Evolutionary conservation across 2,797 vertebrate species (phyloP).

Genomic region (Podarcis siculus): DNA sequence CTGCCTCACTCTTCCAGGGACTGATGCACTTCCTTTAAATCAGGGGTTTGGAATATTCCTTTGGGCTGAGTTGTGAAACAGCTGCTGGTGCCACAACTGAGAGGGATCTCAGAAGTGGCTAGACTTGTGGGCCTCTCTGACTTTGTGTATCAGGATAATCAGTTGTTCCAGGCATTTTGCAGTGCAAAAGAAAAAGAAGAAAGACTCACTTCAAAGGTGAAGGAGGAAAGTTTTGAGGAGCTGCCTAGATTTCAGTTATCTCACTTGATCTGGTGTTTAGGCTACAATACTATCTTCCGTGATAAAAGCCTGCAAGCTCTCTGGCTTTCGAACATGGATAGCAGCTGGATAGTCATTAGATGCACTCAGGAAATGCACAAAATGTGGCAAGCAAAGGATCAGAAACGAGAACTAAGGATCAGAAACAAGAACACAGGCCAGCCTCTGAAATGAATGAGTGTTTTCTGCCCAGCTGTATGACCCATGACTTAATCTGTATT

Average conservation of each 20-base stretch:
- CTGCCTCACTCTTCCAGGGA: too few relatives aligned
- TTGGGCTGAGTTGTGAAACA: background rate
- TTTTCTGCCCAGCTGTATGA: too few relatives aligned
- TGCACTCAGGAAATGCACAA: background rate
- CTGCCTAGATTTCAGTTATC: background rate
- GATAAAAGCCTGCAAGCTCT: background rate
- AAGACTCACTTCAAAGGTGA: background rate
- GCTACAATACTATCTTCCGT: background rate
- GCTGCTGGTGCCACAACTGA: background rate
- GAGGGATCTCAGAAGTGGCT: background rate
- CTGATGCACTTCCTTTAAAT: background rate
- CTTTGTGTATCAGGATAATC: background rate
- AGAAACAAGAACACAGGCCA: background rate
- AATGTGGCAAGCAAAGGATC: background rate
- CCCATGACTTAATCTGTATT: too few relatives aligned
- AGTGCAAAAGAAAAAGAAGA: background rate
- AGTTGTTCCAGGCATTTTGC: background rate
- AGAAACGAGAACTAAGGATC: background rate
- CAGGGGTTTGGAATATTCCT: background rate
- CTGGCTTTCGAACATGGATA: background rate
- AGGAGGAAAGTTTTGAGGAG: background rate
- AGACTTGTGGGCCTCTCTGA: background rate
- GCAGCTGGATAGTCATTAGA: background rate
- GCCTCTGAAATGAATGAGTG: too few relatives aligned
- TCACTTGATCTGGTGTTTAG: background rate